Percentiles rank a stretch among this genome's conserved stretches.
phyloP scores from a whole-genome alignment of 2,797 vertebrate species.

The Enteromius paludinosus region DNA sequence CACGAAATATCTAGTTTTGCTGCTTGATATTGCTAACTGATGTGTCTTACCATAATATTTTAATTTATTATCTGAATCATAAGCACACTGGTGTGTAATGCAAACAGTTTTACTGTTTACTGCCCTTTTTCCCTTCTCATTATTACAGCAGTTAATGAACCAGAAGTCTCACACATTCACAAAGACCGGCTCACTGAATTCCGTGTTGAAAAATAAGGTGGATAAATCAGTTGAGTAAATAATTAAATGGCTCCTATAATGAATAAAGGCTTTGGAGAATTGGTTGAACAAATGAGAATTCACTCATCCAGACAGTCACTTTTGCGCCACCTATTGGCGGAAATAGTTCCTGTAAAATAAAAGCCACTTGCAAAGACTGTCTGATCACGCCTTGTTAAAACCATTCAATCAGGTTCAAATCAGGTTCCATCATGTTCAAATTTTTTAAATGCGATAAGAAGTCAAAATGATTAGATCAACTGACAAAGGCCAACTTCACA shows the following conservation, averaged over 20 bases:
- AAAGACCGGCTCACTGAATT: not conserved
- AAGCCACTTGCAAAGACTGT: not conserved
- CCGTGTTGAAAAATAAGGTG: not conserved
- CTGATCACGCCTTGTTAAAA: not conserved
- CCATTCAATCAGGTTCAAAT: not conserved
- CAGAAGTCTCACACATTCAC: not conserved
- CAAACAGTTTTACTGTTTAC: not conserved
- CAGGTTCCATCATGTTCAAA: not conserved
- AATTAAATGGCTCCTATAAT: not conserved
- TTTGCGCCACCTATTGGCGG: not conserved
- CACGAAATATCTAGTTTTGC: not conserved
- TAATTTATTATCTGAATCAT: not conserved
- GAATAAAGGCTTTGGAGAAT: not conserved
- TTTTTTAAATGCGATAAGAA: conserved; percentile 1
- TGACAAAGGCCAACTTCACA: not conserved
- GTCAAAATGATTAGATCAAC: conserved; percentile 18
- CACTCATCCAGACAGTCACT: not conserved
- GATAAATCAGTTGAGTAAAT: not conserved
- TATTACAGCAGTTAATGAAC: not conserved
- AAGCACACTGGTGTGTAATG: not conserved
- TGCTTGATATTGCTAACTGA: not conserved
- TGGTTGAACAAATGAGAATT: not conserved
- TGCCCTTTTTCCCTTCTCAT: not conserved
- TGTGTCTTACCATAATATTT: not conserved
- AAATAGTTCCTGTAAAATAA: conserved; percentile 1